phyloP scores from a whole-genome alignment of 2,888 invertebrate species.

The Drosophila testacea region DNA sequence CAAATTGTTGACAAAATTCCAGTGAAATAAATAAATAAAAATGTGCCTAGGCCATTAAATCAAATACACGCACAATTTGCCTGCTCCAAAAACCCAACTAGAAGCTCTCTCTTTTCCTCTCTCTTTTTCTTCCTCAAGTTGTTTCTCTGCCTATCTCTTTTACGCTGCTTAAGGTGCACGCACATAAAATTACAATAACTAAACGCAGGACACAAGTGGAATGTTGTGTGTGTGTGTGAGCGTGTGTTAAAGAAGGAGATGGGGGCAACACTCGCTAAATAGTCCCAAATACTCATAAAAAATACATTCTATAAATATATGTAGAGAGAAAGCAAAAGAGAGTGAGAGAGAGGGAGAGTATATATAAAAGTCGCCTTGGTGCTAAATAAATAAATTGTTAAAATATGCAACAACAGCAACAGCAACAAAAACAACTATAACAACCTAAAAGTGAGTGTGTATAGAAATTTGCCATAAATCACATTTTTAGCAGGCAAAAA shows the following conservation, averaged over 20 bases:
- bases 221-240: not conserved
- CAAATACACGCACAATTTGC: constrained; percentile 66
- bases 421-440: constrained; percentile 14
- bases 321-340: not conserved
- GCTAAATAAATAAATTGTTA: constrained; percentile 75
- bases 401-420: constrained; percentile 59
- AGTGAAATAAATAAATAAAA: constrained; percentile 70
- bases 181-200: constrained; percentile 68
- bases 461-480: constrained; percentile 73
- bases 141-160: not conserved
- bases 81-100: constrained; percentile 20
- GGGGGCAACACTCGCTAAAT: constrained; percentile 51
- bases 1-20: constrained; percentile 80
- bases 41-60: constrained; percentile 62
- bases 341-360: not conserved
- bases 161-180: not conserved
- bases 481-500: constrained; percentile 57
- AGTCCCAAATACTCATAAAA: constrained; percentile 37
- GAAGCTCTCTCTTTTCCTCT: not conserved
- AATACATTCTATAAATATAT: constrained; percentile 24
- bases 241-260: not conserved
- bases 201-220: constrained; percentile 49
- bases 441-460: constrained; percentile 57
- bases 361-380: constrained; percentile 31
- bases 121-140: not conserved